Evolutionary conservation across 2,113 vertebrate genomes (phyloP), one percentile per base, ranked within the genome.

Genomic region (Oryzias curvinotus): DNA sequence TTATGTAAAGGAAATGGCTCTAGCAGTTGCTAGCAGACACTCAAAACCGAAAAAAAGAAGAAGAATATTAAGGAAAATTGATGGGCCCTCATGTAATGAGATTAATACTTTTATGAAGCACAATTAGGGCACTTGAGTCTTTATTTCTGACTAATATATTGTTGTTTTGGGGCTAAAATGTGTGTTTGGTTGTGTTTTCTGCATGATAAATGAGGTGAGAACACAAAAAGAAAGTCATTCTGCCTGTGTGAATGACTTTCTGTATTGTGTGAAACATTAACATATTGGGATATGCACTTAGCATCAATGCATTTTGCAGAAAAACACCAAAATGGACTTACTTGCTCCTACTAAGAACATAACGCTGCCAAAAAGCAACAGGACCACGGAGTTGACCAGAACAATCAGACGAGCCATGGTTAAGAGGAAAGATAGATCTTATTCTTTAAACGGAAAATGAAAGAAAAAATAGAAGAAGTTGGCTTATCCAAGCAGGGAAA

Each of bases 311-410:
- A 36, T 36, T 36, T 36, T 12, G 30, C 36, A 36, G 36, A 36
- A 36, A 36, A 36, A 36, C 36, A 36, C 8, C 0, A 36, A 36
- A 36, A 36, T 36, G 10, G 36, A 94, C 95, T 96, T 89, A 98
- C 96, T 96, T 84, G 94, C 95, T 90, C 88, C 90, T 55, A 96
- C 95, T 65, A 95, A 87, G 81, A 95, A 94, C 87, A 95, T 87
- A 90, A 94, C 93, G 88, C 93, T 95, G 82, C 92, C 93, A 87
- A 96, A 92, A 82, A 96, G 93, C 91, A 98, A 92, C 91, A 97
- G 93, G 82, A 92, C 73, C 56, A 84, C 85, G 49, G 91, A 93
- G 89, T 92, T 92, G 66, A 93, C 47, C 66, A 86, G 57, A 66
- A 92, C 70, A 41, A 90, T 72, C 77, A 91, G 82, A 8, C 87